Conservation (phyloP, 2,888 invertebrate species). For the Alcis repandata region DNA sequence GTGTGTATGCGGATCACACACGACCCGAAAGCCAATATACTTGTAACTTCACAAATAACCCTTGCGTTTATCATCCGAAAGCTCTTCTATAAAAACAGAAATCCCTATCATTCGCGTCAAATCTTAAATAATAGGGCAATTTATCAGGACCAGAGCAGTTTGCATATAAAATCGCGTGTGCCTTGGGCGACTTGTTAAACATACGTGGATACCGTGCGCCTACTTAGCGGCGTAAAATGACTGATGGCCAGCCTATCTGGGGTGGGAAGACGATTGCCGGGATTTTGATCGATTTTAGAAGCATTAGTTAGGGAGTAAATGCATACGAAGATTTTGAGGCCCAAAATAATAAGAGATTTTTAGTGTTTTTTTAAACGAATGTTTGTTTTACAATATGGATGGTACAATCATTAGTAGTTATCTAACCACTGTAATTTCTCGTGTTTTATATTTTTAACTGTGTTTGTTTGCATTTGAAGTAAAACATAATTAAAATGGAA, state of each 20-base stretch:
- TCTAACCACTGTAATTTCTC: too few species aligned
- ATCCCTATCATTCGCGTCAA: constrained; percentile 74
- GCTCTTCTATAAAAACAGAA: constrained; percentile 57
- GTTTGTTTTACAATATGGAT: too few species aligned
- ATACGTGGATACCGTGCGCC: constrained; percentile 48
- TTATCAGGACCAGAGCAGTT: constrained; percentile 74
- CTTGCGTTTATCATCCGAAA: constrained; percentile 32
- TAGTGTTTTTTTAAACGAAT: too few species aligned
- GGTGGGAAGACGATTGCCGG: constrained; percentile 14
- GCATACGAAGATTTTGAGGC: too few species aligned
- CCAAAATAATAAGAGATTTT: too few species aligned
- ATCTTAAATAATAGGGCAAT: constrained; percentile 81
- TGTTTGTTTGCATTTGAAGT: too few species aligned
- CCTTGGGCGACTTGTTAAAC: constrained; percentile 68
- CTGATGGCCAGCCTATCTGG: constrained; percentile 40
- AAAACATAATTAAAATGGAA: too few species aligned
- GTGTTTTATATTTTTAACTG: too few species aligned
- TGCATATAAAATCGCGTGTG: constrained; percentile 79
- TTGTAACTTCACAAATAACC: constrained; percentile 25
- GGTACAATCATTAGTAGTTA: too few species aligned
- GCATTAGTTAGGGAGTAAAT: background rate
- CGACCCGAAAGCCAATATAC: background rate
- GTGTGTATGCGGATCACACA: background rate
- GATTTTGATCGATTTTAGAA: constrained; percentile 19
- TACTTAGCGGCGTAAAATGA: constrained; percentile 49